Evolutionary conservation across 2,888 invertebrate species (phyloP), one percentile per base, ranked within the genome.

Genomic region (Xestia sexstrigata): DNA sequence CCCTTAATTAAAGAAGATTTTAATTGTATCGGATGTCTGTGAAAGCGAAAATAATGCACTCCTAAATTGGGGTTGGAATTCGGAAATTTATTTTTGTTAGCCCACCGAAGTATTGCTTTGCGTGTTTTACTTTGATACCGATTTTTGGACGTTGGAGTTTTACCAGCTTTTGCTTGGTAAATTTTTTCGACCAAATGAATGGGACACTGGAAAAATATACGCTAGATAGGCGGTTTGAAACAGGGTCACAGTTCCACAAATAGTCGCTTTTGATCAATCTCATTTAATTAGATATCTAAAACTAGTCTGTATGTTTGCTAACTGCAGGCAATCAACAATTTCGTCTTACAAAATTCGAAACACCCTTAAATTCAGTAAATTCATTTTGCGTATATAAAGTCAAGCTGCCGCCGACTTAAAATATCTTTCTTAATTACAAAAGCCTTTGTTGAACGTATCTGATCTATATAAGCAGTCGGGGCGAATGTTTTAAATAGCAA

Each of bases 1-100:
- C 95, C 97, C 97, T 97, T 97, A 97, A 97, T 97, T 97, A 97
- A 97, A 97, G 97, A 97, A 97, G 96, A 97, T 97, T 97, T 96
- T 97, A 97, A 97, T 97, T 97, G 96, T 96, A 96, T 96, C 96
- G 96, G 96, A 96, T 96, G 96, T 96, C 96, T 95, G 96, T 94
- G 96, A 95, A 96, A 96, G 95, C 95, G 96, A 96, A 96, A 96
- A 96, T 96, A 96, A 96, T 96, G 96, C 95, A 96, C 93, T 96
- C 95, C 95, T 95, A 96, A 96, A 96, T 96, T 96, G 96, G 96
- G 96, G 95, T 94, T 92, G 93, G 95, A 91, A 91, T 93, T 93
- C 89, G 93, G 93, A 94, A 95, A 96, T 96, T 95, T 96, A 96
- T 96, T 93, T 93, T 94, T 93, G 94, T 90, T 91, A 90, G 92